Conservation (phyloP, 2,797 vertebrate genomes). For the Rhinella marina region DNA sequence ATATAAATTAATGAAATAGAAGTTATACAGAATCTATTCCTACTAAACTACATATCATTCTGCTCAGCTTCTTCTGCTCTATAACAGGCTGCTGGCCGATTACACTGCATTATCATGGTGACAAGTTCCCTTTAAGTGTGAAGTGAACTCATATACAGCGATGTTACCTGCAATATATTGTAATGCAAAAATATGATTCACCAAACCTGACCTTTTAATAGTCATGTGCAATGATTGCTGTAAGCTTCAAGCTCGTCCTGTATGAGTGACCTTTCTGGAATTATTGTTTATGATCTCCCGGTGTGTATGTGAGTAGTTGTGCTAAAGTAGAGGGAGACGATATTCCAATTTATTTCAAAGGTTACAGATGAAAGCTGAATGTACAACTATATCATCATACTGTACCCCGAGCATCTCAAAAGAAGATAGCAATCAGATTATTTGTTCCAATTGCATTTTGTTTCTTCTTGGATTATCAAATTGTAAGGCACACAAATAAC, state of each 20-base stretch:
- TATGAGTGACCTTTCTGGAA: constrained; percentile 77
- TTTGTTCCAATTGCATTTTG: not conserved
- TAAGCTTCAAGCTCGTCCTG: constrained; percentile 65
- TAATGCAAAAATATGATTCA: constrained; percentile 63
- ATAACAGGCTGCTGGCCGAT: too few species aligned
- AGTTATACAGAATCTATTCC: too few species aligned
- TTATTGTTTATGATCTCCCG: constrained; percentile 77
- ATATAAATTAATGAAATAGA: too few species aligned
- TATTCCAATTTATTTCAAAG: constrained; percentile 85
- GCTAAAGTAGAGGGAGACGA: constrained; percentile 71
- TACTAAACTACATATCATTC: too few species aligned
- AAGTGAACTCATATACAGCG: not conserved
- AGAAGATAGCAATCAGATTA: not conserved
- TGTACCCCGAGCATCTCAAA: constrained; percentile 50
- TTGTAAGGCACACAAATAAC: not conserved
- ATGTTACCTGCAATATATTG: constrained; percentile 24
- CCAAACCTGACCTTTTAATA: constrained; percentile 62
- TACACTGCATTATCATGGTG: too few species aligned
- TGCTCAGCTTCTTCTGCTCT: too few species aligned
- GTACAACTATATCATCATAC: constrained; percentile 73
- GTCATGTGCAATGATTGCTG: constrained; percentile 65
- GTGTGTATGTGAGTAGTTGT: constrained; percentile 52
- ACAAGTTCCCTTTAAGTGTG: constrained; percentile 11
- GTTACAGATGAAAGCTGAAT: constrained; percentile 80
- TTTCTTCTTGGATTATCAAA: not conserved